Base-by-base conservation (phyloP, 2,113 vertebrate genomes). In the Ctenomys sociabilis region DNA sequence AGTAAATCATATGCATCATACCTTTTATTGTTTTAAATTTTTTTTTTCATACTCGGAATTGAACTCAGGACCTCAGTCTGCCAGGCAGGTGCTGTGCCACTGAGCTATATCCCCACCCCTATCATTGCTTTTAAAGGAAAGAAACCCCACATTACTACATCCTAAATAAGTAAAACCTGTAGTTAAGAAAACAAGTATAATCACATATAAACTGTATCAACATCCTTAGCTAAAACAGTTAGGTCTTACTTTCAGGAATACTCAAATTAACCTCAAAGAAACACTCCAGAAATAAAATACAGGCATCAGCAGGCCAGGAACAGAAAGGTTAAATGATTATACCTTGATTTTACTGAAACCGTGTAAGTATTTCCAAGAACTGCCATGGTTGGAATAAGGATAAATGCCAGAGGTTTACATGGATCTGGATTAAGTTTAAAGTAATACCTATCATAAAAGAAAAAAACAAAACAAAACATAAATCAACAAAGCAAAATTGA, bases 381-480 rank as follows among this genome's bases (percentile, higher is more conserved):
- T 95, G 98, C 96, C 95, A 99, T 98, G 95, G 98, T 98, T 81
- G 98, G 94, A 37, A 99, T 22, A 2, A 99, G 98, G 85, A 99
- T 98, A 97, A 99, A 77, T 85, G 98, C 98, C 97, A 99, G 98
- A 86, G 98, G 98, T 98, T 99, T 99, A 83, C 98, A 99, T 0
- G 99, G 99, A 97, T 99, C 99, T 85, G 99, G 99, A 97, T 99
- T 98, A 97, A 99, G 97, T 97, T 98, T 99, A 96, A 99, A 90
- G 82, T 82, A 98, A 96, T 99, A 99, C 98, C 99, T 99, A 97
- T 37, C 95, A 95, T 93, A 95, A 81, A 96, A 61, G 90, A 24
- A 85, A 43, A 81, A 52, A 52, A 22, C 84, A 49, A 75, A 70
- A 57, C 0, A 81, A 95, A 19, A 28, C 13, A 83, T 14, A 57